Percentiles rank a stretch among this genome's conserved stretches.
These are phyloP conservation scores for Paracyclopina nana DNA, from an alignment of 1,140 invertebrate genomes.

Conservation along the genomic window DNA sequence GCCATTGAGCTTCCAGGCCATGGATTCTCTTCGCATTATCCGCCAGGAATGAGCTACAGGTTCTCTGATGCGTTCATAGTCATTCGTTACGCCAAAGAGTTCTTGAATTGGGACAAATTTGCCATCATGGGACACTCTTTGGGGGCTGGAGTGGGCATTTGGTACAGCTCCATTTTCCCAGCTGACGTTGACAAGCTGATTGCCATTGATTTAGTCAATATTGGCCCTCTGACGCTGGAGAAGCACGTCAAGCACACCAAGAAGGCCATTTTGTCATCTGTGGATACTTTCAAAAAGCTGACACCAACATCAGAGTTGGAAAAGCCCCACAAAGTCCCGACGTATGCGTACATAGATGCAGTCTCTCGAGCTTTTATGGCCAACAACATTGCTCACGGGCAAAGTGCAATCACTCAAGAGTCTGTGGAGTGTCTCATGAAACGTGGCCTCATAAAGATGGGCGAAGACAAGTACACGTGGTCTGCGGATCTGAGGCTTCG, in stretches of 20 bases:
- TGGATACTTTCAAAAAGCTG: conserved; percentile 16
- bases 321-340: too few relatives aligned
- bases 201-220: neutral
- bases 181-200: neutral
- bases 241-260: conserved; percentile 12
- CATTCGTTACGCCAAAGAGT: neutral
- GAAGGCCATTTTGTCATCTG: conserved; percentile 18
- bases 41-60: conserved; percentile 20
- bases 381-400: conserved; percentile 17
- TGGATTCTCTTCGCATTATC: conserved; percentile 22
- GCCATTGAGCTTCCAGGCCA: conserved; percentile 23
- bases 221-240: neutral
- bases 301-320: too few relatives aligned
- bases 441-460: conserved; percentile 11
- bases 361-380: conserved; percentile 4
- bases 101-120: neutral
- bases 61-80: neutral
- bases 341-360: conserved; percentile 1
- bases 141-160: neutral
- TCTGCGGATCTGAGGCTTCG: conserved; percentile 6
- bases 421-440: conserved; percentile 18
- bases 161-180: neutral
- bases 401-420: conserved; percentile 16
- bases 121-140: conserved; percentile 3
- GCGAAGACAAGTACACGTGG: conserved; percentile 6